These are phyloP conservation scores for Drosophila mayaguana DNA, from an alignment of 2,888 invertebrate genomes.

Conservation along the genomic window DNA sequence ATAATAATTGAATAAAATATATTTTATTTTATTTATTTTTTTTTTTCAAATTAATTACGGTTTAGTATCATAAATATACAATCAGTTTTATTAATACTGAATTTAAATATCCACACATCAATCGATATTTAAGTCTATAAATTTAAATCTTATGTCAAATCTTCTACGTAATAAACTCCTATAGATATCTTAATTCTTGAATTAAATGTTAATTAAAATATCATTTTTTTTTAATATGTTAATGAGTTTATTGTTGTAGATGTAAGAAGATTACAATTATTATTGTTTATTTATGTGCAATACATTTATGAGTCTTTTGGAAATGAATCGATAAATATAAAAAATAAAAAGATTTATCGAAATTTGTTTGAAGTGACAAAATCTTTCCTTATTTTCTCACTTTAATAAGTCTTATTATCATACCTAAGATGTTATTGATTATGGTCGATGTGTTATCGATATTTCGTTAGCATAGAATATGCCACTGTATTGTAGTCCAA, in stretches of 20 bases:
- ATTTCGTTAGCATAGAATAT: neutral
- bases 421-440: neutral
- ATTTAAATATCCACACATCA: neutral
- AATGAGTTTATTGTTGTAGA: too few species aligned
- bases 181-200: neutral
- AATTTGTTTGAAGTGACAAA: neutral
- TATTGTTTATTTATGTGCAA: too few species aligned
- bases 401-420: neutral
- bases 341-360: neutral
- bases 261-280: neutral
- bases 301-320: neutral
- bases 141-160: too few species aligned
- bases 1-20: neutral
- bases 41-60: too few species aligned
- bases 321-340: neutral
- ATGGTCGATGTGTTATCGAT: neutral
- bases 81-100: neutral
- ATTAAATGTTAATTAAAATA: neutral
- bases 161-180: too few species aligned
- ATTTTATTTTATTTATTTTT: neutral
- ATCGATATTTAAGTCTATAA: neutral
- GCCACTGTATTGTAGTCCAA: neutral
- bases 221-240: neutral
- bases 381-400: neutral
- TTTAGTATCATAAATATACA: too few species aligned